These are phyloP conservation scores for Tiliacea citrago DNA, from an alignment of 2,888 invertebrate genomes.

Conservation along the genomic window DNA sequence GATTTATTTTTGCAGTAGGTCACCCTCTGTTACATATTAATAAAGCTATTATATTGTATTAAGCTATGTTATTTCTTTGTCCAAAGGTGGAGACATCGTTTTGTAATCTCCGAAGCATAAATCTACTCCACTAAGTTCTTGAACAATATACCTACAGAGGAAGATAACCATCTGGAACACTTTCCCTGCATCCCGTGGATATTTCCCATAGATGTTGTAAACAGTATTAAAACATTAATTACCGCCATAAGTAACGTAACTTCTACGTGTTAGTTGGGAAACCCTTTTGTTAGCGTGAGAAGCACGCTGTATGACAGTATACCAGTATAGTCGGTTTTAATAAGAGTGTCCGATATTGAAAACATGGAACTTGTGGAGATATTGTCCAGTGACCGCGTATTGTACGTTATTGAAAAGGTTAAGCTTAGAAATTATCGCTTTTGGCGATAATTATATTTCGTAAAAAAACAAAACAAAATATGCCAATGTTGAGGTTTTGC, in stretches of 20 bases:
- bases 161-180: conserved; percentile 51
- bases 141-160: conserved; percentile 6
- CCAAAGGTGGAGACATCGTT: neutral
- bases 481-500: too few species aligned
- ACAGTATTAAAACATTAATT: conserved; percentile 56
- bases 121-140: conserved; percentile 21
- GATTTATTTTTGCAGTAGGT: neutral
- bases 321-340: neutral
- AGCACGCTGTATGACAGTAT: conserved; percentile 7
- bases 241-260: conserved; percentile 32
- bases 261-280: conserved; percentile 35
- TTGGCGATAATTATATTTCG: too few species aligned
- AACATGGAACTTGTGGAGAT: neutral
- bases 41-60: neutral
- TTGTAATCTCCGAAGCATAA: conserved; percentile 23
- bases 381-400: neutral
- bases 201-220: conserved; percentile 60
- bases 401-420: too few species aligned
- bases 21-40: neutral
- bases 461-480: too few species aligned
- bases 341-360: neutral
- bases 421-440: too few species aligned
- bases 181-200: conserved; percentile 51
- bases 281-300: conserved; percentile 53
- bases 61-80: neutral